phyloP scores from a whole-genome alignment of 2,797 vertebrate genomes.

The Naso thynnoides region DNA sequence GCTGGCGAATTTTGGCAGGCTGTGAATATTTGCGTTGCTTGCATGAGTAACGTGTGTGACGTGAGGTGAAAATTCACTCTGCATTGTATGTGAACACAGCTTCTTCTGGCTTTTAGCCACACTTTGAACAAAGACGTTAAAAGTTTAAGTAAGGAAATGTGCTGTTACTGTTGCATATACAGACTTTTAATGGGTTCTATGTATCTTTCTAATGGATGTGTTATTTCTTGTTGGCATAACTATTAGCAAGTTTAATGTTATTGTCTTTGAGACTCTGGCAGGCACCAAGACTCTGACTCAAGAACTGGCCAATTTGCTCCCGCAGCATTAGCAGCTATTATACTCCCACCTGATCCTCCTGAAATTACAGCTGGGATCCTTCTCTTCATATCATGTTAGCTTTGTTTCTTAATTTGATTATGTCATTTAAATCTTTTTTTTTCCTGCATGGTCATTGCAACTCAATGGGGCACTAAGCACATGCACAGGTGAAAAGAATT shows the following conservation, averaged over 20 bases:
- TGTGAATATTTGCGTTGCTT: too few relatives aligned
- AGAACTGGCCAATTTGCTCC: constrained; percentile 39
- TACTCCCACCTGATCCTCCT: constrained; percentile 48
- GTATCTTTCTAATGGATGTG: too few relatives aligned
- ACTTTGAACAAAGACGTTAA: too few relatives aligned
- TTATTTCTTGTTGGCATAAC: constrained; percentile 20
- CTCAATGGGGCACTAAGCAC: not conserved
- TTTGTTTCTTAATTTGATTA: constrained; percentile 19
- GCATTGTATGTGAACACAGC: too few relatives aligned
- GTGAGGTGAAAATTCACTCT: too few relatives aligned
- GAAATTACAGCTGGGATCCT: constrained; percentile 11
- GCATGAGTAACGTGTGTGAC: too few relatives aligned
- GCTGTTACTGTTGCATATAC: too few relatives aligned
- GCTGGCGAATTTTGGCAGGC: too few relatives aligned
- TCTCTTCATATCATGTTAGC: constrained; percentile 10
- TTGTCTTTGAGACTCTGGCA: constrained; percentile 26
- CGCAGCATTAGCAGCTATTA: constrained; percentile 47
- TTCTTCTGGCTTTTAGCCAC: too few relatives aligned
- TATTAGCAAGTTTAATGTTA: constrained; percentile 20
- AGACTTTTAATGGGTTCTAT: too few relatives aligned
- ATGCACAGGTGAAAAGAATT: not conserved
- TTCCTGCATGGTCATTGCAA: not conserved
- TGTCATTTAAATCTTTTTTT: too few relatives aligned
- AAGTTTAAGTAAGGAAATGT: too few relatives aligned
- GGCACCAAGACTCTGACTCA: constrained; percentile 34